These are phyloP conservation scores for Polypedilum vanderplanki DNA, from an alignment of 1,140 invertebrate species.

Conservation along the genomic window DNA sequence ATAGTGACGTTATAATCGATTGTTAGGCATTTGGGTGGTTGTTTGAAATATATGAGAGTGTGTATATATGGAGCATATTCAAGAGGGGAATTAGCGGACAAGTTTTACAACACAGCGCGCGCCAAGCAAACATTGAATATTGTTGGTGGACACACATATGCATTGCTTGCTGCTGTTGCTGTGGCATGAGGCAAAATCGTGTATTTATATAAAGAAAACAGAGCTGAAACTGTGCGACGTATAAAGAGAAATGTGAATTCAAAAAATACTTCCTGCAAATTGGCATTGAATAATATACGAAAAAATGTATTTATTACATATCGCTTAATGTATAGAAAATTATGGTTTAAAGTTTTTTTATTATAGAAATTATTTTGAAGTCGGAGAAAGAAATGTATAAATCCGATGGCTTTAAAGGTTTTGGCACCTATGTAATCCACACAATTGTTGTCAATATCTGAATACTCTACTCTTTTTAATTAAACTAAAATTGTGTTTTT, in stretches of 20 bases:
- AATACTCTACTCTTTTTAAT: not conserved
- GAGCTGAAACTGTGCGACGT: conserved; percentile 8
- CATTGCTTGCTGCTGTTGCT: not conserved
- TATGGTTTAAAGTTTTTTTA: not conserved
- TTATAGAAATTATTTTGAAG: not conserved
- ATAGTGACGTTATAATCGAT: conserved; percentile 13
- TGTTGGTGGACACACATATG: not conserved
- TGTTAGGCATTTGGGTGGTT: not conserved
- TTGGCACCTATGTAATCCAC: not conserved
- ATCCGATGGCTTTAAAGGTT: not conserved
- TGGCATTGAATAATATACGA: conserved; percentile 18
- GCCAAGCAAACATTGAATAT: conserved; percentile 3
- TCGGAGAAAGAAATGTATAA: not conserved
- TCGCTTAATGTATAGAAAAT: conserved; percentile 5
- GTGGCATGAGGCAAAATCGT: conserved; percentile 8
- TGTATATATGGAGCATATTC: not conserved
- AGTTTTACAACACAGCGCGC: not conserved
- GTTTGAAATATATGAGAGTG: no score
- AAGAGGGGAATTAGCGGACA: not conserved
- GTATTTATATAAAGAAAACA: not conserved
- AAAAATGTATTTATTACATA: conserved; percentile 20
- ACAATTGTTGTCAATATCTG: not conserved
- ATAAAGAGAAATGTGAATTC: conserved; percentile 13
- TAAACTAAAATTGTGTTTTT: not conserved
- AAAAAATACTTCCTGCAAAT: conserved; percentile 13